phyloP scores from a whole-genome alignment of 2,797 vertebrate species.

The Oceanodroma leucorhoa region DNA sequence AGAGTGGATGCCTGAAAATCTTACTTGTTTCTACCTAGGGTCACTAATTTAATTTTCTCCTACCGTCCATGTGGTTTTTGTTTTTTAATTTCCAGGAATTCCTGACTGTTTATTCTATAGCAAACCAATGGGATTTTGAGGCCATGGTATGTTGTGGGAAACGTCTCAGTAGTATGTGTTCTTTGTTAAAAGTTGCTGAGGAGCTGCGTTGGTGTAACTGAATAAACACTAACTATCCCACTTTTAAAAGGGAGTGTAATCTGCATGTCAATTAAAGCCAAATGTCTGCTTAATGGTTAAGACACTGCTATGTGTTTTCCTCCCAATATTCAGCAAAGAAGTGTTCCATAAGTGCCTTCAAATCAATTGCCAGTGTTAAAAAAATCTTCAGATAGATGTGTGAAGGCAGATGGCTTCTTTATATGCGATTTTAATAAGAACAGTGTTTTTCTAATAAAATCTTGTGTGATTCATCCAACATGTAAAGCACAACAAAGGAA shows the following conservation, averaged over 20 bases:
- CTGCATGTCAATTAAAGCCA: slow-evolving; percentile 32
- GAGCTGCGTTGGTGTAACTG: slow-evolving; percentile 24
- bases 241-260: slow-evolving; percentile 29
- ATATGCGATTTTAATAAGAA: slow-evolving; percentile 18
- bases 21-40: slow-evolving; percentile 47
- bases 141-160: slow-evolving; percentile 33
- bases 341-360: background rate
- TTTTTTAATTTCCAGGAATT: slow-evolving; percentile 65
- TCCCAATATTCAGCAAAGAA: slow-evolving; percentile 2
- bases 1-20: slow-evolving; percentile 45
- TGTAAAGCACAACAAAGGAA: slow-evolving; percentile 4
- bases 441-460: slow-evolving; percentile 32
- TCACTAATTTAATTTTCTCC: slow-evolving; percentile 64
- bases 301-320: background rate
- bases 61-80: slow-evolving; percentile 59
- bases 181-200: slow-evolving; percentile 48
- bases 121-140: slow-evolving; percentile 45
- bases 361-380: background rate
- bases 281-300: slow-evolving; percentile 33
- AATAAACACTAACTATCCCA: slow-evolving; percentile 40
- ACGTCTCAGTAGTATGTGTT: slow-evolving; percentile 20
- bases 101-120: slow-evolving; percentile 60
- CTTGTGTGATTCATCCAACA: slow-evolving; percentile 24
- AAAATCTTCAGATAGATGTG: slow-evolving; percentile 14
- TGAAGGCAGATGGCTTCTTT: slow-evolving; percentile 32